These are phyloP conservation scores for Ptychodera flava DNA, from an alignment of 35 echinoderm and acorn worm species.

Conservation along the genomic window DNA sequence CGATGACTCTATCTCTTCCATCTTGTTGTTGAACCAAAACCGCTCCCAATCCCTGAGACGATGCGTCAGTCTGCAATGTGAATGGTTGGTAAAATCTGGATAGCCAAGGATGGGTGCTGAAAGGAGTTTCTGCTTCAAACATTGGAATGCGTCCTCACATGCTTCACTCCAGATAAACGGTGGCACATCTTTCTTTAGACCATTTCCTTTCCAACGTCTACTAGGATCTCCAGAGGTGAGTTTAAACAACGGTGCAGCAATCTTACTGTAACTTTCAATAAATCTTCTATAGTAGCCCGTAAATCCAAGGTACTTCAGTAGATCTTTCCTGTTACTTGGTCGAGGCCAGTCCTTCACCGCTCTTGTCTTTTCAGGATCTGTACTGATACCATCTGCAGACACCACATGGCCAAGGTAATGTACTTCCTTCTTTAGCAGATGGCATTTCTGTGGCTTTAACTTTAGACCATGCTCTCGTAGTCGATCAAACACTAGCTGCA, in stretches of 20 bases:
- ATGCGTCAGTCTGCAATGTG: conserved; percentile 58
- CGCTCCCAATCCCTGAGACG: conserved; percentile 36
- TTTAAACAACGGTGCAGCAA: conserved; percentile 37
- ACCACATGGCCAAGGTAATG: conserved; percentile 38
- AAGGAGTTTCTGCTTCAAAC: conserved; percentile 29
- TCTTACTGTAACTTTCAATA: conserved; percentile 36
- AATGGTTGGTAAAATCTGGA: conserved; percentile 48
- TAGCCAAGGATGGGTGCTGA: conserved; percentile 52
- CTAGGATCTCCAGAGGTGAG: conserved; percentile 1
- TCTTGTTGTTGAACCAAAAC: conserved; percentile 40
- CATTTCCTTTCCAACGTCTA: not conserved
- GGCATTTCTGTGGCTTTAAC: conserved; percentile 23
- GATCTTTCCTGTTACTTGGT: conserved; percentile 39
- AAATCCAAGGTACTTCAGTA: conserved; percentile 40
- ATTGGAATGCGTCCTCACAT: conserved; percentile 45
- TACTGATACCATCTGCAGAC: conserved; percentile 12
- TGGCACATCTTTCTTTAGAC: not conserved
- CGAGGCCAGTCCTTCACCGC: conserved; percentile 15
- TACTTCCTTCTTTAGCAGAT: conserved; percentile 17
- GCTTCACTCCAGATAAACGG: conserved; percentile 40
- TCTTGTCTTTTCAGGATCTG: conserved; percentile 23
- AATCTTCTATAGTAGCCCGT: conserved; percentile 43
- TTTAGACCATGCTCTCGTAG: conserved; percentile 39
- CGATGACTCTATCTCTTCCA: conserved; percentile 27
- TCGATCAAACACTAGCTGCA: conserved; percentile 15